phyloP scores from a whole-genome alignment of 2,113 vertebrate genomes.

The Phainopepla nitens region DNA sequence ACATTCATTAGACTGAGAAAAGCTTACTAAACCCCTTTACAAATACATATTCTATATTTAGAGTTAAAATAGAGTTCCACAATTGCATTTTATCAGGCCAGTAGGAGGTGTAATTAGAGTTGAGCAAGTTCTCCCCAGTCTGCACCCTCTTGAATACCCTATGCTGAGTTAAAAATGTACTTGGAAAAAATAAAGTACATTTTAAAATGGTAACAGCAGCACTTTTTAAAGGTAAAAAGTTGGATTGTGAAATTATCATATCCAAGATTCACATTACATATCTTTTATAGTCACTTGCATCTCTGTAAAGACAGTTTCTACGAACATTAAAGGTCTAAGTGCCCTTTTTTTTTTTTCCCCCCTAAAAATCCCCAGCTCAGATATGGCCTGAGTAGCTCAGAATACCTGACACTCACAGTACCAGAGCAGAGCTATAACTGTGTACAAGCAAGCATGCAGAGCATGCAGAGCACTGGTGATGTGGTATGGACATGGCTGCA shows the following conservation, averaged over 20 bases:
- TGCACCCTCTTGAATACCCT: background rate
- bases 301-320: background rate
- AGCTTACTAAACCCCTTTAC: background rate
- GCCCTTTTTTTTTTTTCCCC: accelerated
- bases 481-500: background rate
- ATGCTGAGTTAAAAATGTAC: background rate
- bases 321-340: background rate
- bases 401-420: background rate
- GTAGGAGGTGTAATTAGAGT: background rate
- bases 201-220: background rate
- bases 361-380: background rate
- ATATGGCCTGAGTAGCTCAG: background rate
- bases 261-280: background rate
- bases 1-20: background rate
- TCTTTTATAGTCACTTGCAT: background rate
- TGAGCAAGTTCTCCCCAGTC: background rate
- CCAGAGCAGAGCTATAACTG: background rate
- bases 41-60: background rate
- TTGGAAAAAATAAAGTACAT: background rate
- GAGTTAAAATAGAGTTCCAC: background rate
- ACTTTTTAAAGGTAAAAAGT: background rate
- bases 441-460: background rate
- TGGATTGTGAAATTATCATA: background rate
- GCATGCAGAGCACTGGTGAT: background rate
- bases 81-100: background rate